Evolutionary conservation across 2,113 vertebrate genomes (phyloP), one percentile per base, ranked within the genome.

Genomic region (Ancistrus triradiatus): DNA sequence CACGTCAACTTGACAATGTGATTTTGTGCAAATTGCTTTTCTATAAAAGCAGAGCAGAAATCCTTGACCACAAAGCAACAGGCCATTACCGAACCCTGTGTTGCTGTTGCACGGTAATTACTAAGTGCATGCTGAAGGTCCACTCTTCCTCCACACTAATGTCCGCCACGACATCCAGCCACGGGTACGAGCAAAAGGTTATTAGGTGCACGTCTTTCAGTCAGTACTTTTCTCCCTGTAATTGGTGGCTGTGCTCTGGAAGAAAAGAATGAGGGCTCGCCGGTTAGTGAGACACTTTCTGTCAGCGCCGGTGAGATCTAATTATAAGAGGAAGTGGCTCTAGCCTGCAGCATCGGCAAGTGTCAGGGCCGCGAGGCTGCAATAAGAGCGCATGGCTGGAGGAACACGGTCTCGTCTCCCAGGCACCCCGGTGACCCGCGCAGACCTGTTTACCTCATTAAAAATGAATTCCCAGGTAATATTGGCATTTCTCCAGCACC

Each of bases 391-490:
- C 37, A 42, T 52, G 69, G 42, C 43, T 70, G 64, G 69, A 57
- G 79, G 76, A 27, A 46, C 70, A 73, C 77, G 74, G 77, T 55
- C 74, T 66, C 70, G 72, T 79, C 74, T 75, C 51, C 14, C 59
- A 40, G 57, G 19, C 53, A 74, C 78, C 51, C 48, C 47, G 21
- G 22, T 87, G 85, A 87, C 86, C 87, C 72, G 78, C 67, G 77
- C 81, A 83, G 81, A 84, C 81, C 83, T 81, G 85, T 83, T 84
- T 84, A 78, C 78, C 76, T 83, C 82, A 87, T 87, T 86, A 85
- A 87, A 87, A 85, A 87, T 86, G 38, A 84, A 87, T 84, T 79
- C 77, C 58, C 79, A 86, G 80, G 79, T 83, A 85, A 87, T 85
- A 85, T 78, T 79, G 78, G 69, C 70, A 70, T 65, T 33, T 53